Evolutionary conservation across 2,888 invertebrate species (phyloP).

Genomic region (Sialis lutaria): DNA sequence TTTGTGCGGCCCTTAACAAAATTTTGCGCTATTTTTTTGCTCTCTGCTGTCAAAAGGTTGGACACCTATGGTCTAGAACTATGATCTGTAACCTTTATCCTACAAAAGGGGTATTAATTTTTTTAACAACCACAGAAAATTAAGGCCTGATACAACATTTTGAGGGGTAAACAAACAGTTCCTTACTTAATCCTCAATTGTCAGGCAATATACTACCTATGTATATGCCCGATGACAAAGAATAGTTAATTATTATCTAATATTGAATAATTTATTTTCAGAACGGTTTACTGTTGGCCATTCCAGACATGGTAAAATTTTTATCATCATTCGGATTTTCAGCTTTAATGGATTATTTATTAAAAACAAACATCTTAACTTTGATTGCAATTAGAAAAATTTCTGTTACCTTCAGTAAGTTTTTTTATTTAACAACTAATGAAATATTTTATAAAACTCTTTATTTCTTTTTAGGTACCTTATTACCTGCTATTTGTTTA

Average conservation of each 20-base stretch:
- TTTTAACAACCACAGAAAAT: no score
- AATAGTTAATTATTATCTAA: neutral
- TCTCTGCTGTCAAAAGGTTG: no score
- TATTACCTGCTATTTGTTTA: conserved; percentile 9
- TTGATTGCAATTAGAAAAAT: conserved; percentile 11
- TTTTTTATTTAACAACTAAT: neutral
- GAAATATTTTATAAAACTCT: neutral
- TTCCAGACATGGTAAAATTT: conserved; percentile 12
- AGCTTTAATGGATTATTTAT: conserved; percentile 10
- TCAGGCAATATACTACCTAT: neutral
- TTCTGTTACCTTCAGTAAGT: conserved; percentile 10
- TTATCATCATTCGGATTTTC: conserved; percentile 11
- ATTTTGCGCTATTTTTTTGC: no score
- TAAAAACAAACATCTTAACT: conserved; percentile 9
- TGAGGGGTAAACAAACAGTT: no score
- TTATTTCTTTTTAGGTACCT: conserved; percentile 9
- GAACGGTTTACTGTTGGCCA: conserved; percentile 12
- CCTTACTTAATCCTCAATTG: no score
- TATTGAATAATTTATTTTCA: conserved; percentile 6
- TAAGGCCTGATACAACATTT: no score
- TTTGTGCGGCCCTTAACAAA: no score
- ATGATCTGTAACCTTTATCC: no score
- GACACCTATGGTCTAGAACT: no score
- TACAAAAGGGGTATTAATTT: no score
- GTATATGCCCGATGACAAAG: neutral